phyloP scores from a whole-genome alignment of 2,888 invertebrate species.

The Phortica okadai region DNA sequence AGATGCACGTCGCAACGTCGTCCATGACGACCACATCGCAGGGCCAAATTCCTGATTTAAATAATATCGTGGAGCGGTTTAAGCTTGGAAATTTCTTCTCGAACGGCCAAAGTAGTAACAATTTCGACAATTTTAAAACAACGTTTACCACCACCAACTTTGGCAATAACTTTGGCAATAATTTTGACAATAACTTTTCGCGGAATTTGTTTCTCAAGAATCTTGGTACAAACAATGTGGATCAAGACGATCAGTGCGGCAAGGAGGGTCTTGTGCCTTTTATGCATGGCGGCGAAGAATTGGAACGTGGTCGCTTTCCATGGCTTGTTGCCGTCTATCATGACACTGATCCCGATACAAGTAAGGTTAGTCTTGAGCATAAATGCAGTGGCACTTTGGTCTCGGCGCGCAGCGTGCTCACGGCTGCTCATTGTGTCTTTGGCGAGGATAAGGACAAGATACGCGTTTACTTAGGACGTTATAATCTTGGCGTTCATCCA shows the following conservation, averaged over 20 bases:
- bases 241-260: slow-evolving; percentile 54
- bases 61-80: not conserved
- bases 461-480: slow-evolving; percentile 73
- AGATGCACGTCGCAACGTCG: slow-evolving; percentile 32
- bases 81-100: not conserved
- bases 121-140: not conserved
- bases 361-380: slow-evolving; percentile 63
- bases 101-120: not conserved
- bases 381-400: slow-evolving; percentile 62
- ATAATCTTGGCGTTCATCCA: slow-evolving; percentile 57
- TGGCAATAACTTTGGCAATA: not conserved
- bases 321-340: slow-evolving; percentile 81
- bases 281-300: slow-evolving; percentile 57
- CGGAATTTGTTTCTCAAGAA: not conserved
- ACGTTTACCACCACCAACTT: not conserved
- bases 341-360: slow-evolving; percentile 64
- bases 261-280: slow-evolving; percentile 54
- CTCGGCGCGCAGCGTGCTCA: slow-evolving; percentile 54
- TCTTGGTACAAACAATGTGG: not conserved
- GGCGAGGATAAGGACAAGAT: slow-evolving; percentile 39
- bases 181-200: not conserved
- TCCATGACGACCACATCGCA: not conserved
- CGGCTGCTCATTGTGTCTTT: slow-evolving; percentile 75
- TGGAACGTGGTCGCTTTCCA: slow-evolving; percentile 79
- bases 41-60: not conserved